A percentile compares a stretch with the other conserved stretches of the same genome.
phyloP scores from a whole-genome alignment of 2,888 invertebrate genomes.

The Stomorhina lunata region DNA sequence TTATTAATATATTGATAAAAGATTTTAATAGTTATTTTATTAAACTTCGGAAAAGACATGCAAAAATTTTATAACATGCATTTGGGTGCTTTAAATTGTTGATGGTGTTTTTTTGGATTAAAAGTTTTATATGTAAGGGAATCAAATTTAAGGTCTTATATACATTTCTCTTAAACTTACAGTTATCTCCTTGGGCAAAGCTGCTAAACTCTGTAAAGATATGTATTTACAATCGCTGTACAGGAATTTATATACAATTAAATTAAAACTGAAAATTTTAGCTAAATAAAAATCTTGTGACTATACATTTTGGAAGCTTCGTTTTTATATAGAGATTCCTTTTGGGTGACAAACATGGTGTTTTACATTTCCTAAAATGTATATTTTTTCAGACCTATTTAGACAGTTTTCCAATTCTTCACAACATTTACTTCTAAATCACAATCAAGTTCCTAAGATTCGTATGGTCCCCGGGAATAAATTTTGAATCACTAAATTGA shows the following conservation, averaged over 20 bases:
- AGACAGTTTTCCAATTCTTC: too few species aligned
- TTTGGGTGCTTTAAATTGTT: slow-evolving; percentile 5
- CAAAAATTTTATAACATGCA: not conserved
- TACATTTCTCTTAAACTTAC: slow-evolving; percentile 82
- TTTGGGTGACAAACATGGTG: slow-evolving; percentile 36
- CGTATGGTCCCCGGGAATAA: too few species aligned
- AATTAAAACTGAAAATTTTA: slow-evolving; percentile 35
- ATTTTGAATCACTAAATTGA: too few species aligned
- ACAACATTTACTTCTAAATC: too few species aligned
- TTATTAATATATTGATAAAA: not conserved
- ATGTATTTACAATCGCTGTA: slow-evolving; percentile 78
- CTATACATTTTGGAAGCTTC: slow-evolving; percentile 33
- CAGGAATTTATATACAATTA: slow-evolving; percentile 68
- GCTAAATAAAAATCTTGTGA: slow-evolving; percentile 51
- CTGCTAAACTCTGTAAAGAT: slow-evolving; percentile 89
- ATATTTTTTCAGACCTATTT: too few species aligned
- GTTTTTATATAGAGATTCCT: not conserved
- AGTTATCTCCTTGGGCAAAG: slow-evolving; percentile 88
- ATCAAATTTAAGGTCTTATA: too few species aligned
- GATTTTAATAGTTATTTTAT: too few species aligned
- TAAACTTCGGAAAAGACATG: not conserved
- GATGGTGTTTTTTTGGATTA: not conserved
- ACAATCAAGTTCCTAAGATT: too few species aligned
- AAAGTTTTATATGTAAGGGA: not conserved
- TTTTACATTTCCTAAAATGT: too few species aligned